Conservation (phyloP, 2,888 invertebrate genomes). For the Isoperla grammatica region DNA sequence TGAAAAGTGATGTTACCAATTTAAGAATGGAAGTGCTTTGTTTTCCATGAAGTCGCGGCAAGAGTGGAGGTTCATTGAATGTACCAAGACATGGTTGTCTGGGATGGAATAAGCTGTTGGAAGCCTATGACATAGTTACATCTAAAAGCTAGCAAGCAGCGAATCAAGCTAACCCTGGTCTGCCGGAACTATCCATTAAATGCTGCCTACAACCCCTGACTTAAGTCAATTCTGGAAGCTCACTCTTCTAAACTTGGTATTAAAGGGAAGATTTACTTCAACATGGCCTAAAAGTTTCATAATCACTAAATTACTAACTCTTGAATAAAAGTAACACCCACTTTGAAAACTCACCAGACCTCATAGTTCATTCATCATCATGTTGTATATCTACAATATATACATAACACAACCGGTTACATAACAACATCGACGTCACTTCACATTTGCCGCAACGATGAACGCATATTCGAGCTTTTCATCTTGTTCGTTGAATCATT, state of each 20-base stretch:
- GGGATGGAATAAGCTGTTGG: slow-evolving; percentile 29
- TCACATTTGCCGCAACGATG: neutral
- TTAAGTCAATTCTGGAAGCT: slow-evolving; percentile 42
- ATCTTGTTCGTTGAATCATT: neutral
- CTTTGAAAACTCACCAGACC: slow-evolving; percentile 27
- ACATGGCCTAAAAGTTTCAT: slow-evolving; percentile 27
- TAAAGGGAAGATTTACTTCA: slow-evolving; percentile 31
- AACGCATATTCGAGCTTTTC: slow-evolving; percentile 16
- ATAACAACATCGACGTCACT: slow-evolving; percentile 21
- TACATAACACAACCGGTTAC: slow-evolving; percentile 22
- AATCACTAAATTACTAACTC: slow-evolving; percentile 27
- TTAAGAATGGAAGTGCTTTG: slow-evolving; percentile 33
- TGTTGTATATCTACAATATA: slow-evolving; percentile 23
- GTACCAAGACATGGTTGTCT: slow-evolving; percentile 20
- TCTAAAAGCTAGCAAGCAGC: slow-evolving; percentile 43
- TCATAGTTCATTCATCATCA: slow-evolving; percentile 22
- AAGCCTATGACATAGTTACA: slow-evolving; percentile 44
- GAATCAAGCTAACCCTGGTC: slow-evolving; percentile 43
- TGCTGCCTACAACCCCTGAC: slow-evolving; percentile 32
- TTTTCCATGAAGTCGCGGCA: slow-evolving; percentile 30
- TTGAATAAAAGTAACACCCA: slow-evolving; percentile 29
- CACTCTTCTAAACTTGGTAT: slow-evolving; percentile 40
- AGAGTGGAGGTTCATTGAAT: slow-evolving; percentile 23
- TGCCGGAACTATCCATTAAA: slow-evolving; percentile 29
- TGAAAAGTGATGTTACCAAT: slow-evolving; percentile 2